Conservation (phyloP, 2,888 invertebrate genomes). For the Lepidonotus clava region DNA sequence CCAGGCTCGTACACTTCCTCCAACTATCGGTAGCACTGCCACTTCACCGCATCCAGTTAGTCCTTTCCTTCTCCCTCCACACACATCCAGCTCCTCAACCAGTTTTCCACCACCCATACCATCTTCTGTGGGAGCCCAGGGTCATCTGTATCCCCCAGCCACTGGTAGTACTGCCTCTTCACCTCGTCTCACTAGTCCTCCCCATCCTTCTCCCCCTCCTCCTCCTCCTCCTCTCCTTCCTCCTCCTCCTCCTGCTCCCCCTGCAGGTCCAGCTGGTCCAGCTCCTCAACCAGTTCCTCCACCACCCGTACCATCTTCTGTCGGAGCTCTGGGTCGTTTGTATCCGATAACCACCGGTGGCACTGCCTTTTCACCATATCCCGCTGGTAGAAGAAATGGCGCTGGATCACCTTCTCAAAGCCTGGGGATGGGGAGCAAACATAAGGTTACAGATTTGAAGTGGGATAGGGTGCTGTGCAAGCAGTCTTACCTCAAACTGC, state of each 20-base stretch:
- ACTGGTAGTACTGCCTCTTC: conserved; percentile 61
- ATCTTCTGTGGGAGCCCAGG: conserved; percentile 41
- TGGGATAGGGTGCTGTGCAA: too few species aligned
- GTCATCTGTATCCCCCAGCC: conserved; percentile 62
- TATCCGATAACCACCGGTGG: conserved; percentile 60
- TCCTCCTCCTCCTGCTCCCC: conserved; percentile 15
- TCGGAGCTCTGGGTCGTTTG: conserved; percentile 58
- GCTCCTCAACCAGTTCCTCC: conserved; percentile 36
- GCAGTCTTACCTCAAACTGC: too few species aligned
- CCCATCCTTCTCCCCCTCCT: not conserved
- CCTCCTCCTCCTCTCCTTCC: not conserved
- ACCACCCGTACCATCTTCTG: conserved; percentile 27
- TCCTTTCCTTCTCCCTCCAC: too few species aligned
- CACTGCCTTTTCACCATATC: conserved; percentile 62
- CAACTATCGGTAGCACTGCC: too few species aligned
- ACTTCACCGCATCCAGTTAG: too few species aligned
- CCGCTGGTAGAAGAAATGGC: conserved; percentile 61
- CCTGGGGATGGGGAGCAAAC: too few species aligned
- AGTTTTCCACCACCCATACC: conserved; percentile 38
- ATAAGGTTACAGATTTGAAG: too few species aligned
- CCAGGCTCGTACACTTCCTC: too few species aligned
- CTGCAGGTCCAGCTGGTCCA: conserved; percentile 4
- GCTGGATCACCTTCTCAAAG: conserved; percentile 58
- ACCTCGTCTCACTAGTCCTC: conserved; percentile 59
- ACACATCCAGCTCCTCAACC: conserved; percentile 41